These are phyloP conservation scores for Ligdia adustata DNA, from an alignment of 2,888 invertebrate genomes.

Conservation along the genomic window DNA sequence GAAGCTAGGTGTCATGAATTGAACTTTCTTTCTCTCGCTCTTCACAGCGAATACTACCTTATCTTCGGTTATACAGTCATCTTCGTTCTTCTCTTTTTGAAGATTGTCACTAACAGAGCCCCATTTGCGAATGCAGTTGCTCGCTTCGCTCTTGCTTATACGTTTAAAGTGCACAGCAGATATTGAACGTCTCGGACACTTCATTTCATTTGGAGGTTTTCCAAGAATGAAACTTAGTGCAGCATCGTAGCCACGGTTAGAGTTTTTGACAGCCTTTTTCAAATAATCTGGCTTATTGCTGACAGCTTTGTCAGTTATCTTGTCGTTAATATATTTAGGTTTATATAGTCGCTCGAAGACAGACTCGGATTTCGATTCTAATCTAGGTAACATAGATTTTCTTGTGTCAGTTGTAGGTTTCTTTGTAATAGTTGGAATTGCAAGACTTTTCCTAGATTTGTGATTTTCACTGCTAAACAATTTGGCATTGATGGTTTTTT, in stretches of 20 bases:
- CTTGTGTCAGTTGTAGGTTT: constrained; percentile 30
- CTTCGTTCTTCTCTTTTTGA: constrained; percentile 60
- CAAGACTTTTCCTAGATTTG: constrained; percentile 39
- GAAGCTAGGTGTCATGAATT: constrained; percentile 63
- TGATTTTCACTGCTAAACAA: neutral
- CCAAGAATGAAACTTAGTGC: too few species aligned
- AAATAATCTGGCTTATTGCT: constrained; percentile 57
- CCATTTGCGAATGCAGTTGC: constrained; percentile 71
- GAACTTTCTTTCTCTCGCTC: constrained; percentile 72
- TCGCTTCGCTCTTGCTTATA: constrained; percentile 58
- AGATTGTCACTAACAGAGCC: constrained; percentile 71
- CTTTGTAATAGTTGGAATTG: constrained; percentile 30
- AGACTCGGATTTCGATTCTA: constrained; percentile 45
- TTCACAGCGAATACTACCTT: constrained; percentile 65
- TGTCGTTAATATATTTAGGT: constrained; percentile 53
- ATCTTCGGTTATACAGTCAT: constrained; percentile 52
- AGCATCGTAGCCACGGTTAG: too few species aligned
- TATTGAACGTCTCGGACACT: constrained; percentile 66
- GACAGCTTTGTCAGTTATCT: too few species aligned
- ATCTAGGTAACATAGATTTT: constrained; percentile 48
- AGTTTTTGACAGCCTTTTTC: constrained; percentile 55
- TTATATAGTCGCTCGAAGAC: constrained; percentile 73
- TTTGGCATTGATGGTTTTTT: constrained; percentile 1
- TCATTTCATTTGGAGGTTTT: too few species aligned
- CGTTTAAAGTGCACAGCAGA: constrained; percentile 77